phyloP scores from a whole-genome alignment of 2,113 vertebrate species.

The Labeo rohita region DNA sequence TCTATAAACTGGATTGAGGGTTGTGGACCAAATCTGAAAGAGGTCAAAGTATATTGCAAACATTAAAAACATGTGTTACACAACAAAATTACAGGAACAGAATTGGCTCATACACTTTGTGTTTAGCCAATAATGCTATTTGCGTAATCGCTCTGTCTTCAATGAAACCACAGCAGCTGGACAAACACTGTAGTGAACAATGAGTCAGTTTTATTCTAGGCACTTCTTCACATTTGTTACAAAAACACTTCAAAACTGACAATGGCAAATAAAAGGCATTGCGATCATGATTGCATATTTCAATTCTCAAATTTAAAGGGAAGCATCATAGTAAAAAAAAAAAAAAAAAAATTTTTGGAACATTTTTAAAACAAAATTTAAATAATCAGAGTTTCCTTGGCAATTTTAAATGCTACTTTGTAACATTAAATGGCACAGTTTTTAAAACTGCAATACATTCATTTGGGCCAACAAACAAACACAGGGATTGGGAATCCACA shows the following conservation, averaged over 20 bases:
- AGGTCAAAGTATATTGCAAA: background rate
- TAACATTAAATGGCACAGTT: constrained; percentile 33
- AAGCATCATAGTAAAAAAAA: background rate
- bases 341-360: constrained; percentile 11
- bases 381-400: background rate
- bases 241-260: constrained; percentile 10
- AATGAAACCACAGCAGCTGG: background rate
- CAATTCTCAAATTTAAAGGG: background rate
- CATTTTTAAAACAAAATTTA: background rate
- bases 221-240: constrained; percentile 31
- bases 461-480: constrained; percentile 20
- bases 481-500: background rate
- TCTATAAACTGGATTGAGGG: no score
- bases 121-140: background rate
- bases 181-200: background rate
- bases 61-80: background rate
- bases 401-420: constrained; percentile 34
- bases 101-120: background rate
- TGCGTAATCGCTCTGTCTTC: background rate
- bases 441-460: constrained; percentile 35
- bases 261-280: constrained; percentile 18
- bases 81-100: background rate
- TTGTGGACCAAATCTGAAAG: no score
- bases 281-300: background rate
- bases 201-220: constrained; percentile 22